Conservation (phyloP, 2,113 vertebrate species). For the Muntiacus muntjak region DNA sequence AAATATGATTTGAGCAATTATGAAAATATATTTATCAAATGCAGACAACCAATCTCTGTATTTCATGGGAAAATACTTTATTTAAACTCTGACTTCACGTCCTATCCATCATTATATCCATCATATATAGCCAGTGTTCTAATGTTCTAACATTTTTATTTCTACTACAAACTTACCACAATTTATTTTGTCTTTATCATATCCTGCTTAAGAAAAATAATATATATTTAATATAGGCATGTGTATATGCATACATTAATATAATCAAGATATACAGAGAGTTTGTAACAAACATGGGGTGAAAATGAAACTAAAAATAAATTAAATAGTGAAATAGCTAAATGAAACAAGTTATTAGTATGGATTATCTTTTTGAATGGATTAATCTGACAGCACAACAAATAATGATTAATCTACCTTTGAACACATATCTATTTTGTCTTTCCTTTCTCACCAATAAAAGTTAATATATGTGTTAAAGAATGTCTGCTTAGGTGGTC, state of each 20-base stretch:
- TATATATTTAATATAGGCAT: neutral
- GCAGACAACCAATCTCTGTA: neutral
- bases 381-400: neutral
- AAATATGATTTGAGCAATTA: conserved; percentile 57
- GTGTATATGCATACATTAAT: neutral
- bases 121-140: neutral
- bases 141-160: neutral
- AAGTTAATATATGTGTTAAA: neutral
- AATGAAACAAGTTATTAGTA: neutral
- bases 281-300: neutral
- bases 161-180: neutral
- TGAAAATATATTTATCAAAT: conserved; percentile 54
- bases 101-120: neutral
- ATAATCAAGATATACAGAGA: neutral
- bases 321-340: neutral
- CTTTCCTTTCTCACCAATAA: neutral
- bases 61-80: conserved; percentile 15
- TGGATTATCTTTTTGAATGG: neutral
- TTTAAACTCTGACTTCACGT: neutral
- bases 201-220: neutral
- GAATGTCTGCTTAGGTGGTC: neutral
- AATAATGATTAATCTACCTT: neutral
- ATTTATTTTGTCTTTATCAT: neutral
- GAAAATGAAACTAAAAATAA: neutral
- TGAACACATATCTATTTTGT: neutral